These are phyloP conservation scores for Drosophila sucinea DNA, from an alignment of 1,140 invertebrate species.

Conservation along the genomic window DNA sequence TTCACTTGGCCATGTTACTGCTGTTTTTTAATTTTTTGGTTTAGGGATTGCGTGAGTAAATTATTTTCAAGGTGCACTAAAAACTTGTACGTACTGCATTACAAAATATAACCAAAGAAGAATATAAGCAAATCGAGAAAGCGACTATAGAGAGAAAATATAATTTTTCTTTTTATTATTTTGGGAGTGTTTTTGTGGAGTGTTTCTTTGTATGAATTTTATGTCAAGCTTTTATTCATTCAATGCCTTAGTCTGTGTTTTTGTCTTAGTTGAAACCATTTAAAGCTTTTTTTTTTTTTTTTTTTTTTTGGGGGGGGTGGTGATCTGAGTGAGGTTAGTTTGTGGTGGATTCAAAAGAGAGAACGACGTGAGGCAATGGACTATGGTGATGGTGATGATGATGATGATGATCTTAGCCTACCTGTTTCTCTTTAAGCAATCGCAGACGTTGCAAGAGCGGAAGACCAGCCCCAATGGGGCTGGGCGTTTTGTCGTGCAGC, in stretches of 20 bases:
- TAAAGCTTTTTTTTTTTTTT: conserved; percentile 45
- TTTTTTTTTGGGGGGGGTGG: not conserved
- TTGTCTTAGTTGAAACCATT: conserved; percentile 55
- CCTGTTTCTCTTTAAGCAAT: conserved; percentile 93
- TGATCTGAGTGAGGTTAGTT: conserved; percentile 21
- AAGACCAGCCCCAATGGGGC: conserved; percentile 91
- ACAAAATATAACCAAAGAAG: conserved; percentile 27
- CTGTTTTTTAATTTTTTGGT: no score
- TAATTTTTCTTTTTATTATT: not conserved
- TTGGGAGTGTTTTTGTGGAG: not conserved
- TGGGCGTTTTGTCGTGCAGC: conserved; percentile 85
- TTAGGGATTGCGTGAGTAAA: not conserved
- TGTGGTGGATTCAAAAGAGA: conserved; percentile 7
- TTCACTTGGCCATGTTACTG: no score
- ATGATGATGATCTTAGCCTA: conserved; percentile 81
- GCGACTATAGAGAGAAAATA: conserved; percentile 9
- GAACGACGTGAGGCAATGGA: conserved; percentile 13
- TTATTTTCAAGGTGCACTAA: conserved; percentile 46
- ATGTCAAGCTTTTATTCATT: conserved; percentile 48
- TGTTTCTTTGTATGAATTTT: conserved; percentile 32
- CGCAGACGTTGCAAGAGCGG: conserved; percentile 90
- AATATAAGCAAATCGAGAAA: conserved; percentile 16
- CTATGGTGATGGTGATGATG: conserved; percentile 19
- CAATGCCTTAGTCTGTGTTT: conserved; percentile 43
- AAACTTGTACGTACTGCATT: conserved; percentile 42